Conservation (phyloP, 2,113 vertebrate species). For the Noturus placidus region DNA sequence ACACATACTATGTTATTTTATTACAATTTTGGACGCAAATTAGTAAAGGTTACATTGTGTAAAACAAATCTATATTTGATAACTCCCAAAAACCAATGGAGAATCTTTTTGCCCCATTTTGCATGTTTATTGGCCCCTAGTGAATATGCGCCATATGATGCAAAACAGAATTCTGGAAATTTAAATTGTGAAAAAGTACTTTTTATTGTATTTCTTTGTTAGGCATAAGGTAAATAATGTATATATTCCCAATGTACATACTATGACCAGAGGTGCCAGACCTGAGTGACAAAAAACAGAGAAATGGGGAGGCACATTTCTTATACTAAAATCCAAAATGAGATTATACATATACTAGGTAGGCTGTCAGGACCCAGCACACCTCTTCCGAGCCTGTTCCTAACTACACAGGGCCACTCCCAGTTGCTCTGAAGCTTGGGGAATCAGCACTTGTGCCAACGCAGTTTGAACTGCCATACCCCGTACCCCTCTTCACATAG, state of each 20-base stretch:
- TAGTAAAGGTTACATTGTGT: not conserved
- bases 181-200: not conserved
- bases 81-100: not conserved
- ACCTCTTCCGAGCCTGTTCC: not conserved
- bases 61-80: not conserved
- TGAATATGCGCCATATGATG: not conserved
- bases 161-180: not conserved
- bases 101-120: not conserved
- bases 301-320: not conserved
- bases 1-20: not conserved
- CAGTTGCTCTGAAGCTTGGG: not conserved
- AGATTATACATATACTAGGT: not conserved
- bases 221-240: not conserved
- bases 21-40: not conserved
- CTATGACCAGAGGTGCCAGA: not conserved
- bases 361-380: not conserved
- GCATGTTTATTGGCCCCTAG: not conserved
- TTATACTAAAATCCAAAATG: not conserved
- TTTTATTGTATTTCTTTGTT: not conserved
- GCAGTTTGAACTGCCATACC: not conserved
- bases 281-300: not conserved
- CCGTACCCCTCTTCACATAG: not conserved
- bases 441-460: not conserved
- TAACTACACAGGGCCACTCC: not conserved
- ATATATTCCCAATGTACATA: not conserved